Evolutionary conservation across 2,888 invertebrate genomes (phyloP), one percentile per base, ranked within the genome.

Genomic region (Augiades crinisus): DNA sequence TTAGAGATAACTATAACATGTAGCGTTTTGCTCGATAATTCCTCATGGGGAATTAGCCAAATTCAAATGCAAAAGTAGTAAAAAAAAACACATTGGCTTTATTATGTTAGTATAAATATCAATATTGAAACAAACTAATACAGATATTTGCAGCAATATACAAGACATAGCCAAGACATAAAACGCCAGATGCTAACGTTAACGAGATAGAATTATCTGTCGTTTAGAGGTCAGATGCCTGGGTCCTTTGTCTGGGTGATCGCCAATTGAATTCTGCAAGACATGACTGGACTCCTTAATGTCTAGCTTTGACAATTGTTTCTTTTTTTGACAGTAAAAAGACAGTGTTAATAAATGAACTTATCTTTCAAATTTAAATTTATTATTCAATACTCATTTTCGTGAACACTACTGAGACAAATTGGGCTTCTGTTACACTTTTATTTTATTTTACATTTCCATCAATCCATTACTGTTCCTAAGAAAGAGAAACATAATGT

Each of bases 321-420:
- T n/a, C n/a, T n/a, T n/a, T 8, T 33, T 33, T 33, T 14, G 10
- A 33, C 14, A n/a, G 71, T 30, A 4, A 10, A n/a, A 27, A 27
- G 10, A n/a, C 27, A 27, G 27, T n/a, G n/a, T n/a, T n/a, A n/a
- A n/a, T n/a, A n/a, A n/a, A n/a, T n/a, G n/a, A n/a, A 10, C 27
- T 27, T 10, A 8, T 27, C 10, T 27, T 27, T 24, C 24, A 24
- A 24, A 24, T 8, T 24, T 22, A 8, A 5, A n/a, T n/a, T n/a
- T n/a, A n/a, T n/a, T n/a, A n/a, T n/a, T n/a, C n/a, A n/a, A n/a
- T n/a, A n/a, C n/a, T n/a, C n/a, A n/a, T n/a, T n/a, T n/a, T n/a
- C n/a, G n/a, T n/a, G n/a, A n/a, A n/a, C n/a, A n/a, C n/a, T n/a
- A n/a, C n/a, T n/a, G n/a, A n/a, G n/a, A n/a, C n/a, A n/a, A n/a